A percentile compares a stretch with the other conserved stretches of the same genome.
phyloP scores from a whole-genome alignment of 1,140 invertebrate species.

The Habropoda laboriosa region DNA sequence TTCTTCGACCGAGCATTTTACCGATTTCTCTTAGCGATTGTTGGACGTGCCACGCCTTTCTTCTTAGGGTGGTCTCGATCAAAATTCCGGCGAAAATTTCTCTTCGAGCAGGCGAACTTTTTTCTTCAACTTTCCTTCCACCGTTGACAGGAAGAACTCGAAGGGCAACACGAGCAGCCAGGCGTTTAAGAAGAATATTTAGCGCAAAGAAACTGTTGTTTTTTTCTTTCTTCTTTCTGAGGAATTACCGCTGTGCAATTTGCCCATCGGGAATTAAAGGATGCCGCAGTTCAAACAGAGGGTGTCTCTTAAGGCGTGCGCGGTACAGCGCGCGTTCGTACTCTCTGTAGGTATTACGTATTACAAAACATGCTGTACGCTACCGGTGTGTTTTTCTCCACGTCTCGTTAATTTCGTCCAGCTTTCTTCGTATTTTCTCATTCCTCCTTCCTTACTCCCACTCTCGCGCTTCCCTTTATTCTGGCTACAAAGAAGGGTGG shows the following conservation, averaged over 20 bases:
- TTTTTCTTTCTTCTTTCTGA: no score
- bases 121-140: neutral
- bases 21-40: neutral
- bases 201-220: no score
- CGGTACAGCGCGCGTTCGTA: neutral
- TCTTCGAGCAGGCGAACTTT: constrained; percentile 3
- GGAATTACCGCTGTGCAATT: no score
- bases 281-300: constrained; percentile 64
- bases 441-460: neutral
- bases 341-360: neutral
- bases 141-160: neutral
- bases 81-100: constrained; percentile 5
- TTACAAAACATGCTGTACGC: neutral
- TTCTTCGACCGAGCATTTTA: neutral
- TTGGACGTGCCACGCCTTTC: neutral
- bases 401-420: constrained; percentile 16
- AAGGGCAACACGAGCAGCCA: no score
- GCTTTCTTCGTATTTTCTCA: neutral
- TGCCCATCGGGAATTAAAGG: constrained; percentile 55
- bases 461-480: constrained; percentile 14
- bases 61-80: neutral
- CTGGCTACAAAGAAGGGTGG: constrained; percentile 45
- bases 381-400: neutral
- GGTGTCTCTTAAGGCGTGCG: constrained; percentile 29
- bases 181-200: no score